phyloP scores from a whole-genome alignment of 2,888 invertebrate genomes.

The Melanostoma scalare region DNA sequence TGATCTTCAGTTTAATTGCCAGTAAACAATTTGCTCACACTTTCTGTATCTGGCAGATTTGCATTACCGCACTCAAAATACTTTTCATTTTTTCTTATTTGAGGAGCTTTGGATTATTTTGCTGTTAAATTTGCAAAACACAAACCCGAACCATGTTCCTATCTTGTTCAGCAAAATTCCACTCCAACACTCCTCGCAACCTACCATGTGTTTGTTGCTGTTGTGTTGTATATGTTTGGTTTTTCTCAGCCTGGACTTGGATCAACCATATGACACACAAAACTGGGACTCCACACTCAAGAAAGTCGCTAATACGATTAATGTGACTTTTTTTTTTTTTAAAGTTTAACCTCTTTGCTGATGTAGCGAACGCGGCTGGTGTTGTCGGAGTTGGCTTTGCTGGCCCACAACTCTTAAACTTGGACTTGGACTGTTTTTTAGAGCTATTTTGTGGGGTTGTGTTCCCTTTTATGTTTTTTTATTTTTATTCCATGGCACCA shows the following conservation, averaged over 20 bases:
- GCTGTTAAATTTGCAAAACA: slow-evolving; percentile 53
- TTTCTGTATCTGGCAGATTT: background rate
- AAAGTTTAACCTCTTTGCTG: slow-evolving; percentile 33
- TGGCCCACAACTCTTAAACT: slow-evolving; percentile 14
- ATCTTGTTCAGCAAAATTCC: slow-evolving; percentile 62
- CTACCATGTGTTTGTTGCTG: slow-evolving; percentile 52
- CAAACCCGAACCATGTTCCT: slow-evolving; percentile 44
- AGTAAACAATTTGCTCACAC: slow-evolving; percentile 23
- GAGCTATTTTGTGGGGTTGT: background rate
- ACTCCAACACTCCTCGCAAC: slow-evolving; percentile 21
- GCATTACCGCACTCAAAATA: too few relatives aligned
- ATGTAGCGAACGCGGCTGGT: slow-evolving; percentile 36
- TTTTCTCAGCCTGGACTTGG: slow-evolving; percentile 17
- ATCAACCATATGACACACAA: slow-evolving; percentile 61
- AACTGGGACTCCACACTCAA: slow-evolving; percentile 35
- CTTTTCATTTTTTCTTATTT: slow-evolving; percentile 2
- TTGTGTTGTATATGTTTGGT: slow-evolving; percentile 9
- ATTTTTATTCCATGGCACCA: slow-evolving; percentile 35
- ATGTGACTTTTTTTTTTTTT: slow-evolving; percentile 55
- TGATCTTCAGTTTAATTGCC: slow-evolving; percentile 1
- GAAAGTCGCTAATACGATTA: slow-evolving; percentile 69
- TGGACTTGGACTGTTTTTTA: background rate
- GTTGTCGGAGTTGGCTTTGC: slow-evolving; percentile 9
- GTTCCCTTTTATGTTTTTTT: slow-evolving; percentile 53
- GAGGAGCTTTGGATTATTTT: slow-evolving; percentile 26